These are phyloP conservation scores for Anas bernieri DNA, from an alignment of 2,797 vertebrate genomes.

Conservation along the genomic window DNA sequence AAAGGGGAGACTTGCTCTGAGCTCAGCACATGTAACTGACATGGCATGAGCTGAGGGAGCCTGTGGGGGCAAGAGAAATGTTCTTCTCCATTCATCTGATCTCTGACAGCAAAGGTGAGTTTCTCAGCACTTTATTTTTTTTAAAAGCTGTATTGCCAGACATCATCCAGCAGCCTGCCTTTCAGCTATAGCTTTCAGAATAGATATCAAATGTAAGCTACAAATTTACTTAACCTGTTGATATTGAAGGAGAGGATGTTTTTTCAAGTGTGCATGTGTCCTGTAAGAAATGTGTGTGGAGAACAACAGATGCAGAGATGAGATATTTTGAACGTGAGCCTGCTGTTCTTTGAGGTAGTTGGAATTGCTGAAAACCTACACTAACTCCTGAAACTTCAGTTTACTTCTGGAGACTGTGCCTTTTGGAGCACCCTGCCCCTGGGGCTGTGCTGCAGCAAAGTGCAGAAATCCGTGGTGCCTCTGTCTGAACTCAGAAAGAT, in stretches of 20 bases:
- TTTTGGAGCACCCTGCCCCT: neutral
- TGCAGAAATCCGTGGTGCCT: neutral
- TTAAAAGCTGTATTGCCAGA: neutral
- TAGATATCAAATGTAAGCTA: neutral
- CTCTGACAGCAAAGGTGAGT: constrained; percentile 75
- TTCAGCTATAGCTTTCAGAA: constrained; percentile 21
- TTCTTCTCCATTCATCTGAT: constrained; percentile 66
- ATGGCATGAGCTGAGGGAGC: constrained; percentile 82
- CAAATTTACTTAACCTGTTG: constrained; percentile 19
- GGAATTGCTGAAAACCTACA: neutral
- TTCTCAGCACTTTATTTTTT: constrained; percentile 19
- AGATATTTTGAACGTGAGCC: neutral
- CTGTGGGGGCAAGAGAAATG: constrained; percentile 56
- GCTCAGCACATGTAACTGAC: constrained; percentile 64
- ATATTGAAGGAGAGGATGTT: neutral
- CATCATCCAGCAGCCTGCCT: neutral
- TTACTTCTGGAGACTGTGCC: neutral
- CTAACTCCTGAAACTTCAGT: neutral
- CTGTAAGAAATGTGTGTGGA: neutral
- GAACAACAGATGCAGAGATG: neutral
- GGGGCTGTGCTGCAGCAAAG: neutral
- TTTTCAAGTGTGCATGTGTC: neutral
- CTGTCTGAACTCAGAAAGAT: neutral
- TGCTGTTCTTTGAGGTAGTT: neutral
- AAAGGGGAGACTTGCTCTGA: constrained; percentile 65